Conservation (phyloP, 2,888 invertebrate species). For the Amphipoea lucens region DNA sequence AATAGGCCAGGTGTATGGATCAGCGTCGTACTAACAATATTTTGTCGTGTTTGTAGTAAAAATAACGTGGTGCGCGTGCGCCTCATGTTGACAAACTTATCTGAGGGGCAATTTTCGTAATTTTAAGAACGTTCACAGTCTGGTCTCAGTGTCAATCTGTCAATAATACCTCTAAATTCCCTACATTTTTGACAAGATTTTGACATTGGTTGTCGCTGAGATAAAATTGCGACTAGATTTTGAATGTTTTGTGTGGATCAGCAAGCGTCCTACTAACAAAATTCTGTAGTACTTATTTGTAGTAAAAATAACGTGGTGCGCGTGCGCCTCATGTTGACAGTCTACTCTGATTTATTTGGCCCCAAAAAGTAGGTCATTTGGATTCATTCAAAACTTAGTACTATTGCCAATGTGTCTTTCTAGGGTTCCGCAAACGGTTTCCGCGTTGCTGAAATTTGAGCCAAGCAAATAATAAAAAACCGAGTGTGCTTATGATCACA, state of each 20-base stretch:
- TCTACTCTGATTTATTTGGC: neutral
- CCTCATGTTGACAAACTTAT: neutral
- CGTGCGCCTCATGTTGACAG: neutral
- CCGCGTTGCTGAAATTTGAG: too few species aligned
- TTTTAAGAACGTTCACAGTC: too few species aligned
- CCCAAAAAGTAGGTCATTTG: constrained; percentile 14
- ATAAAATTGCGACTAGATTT: too few species aligned
- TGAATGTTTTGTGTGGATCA: constrained; percentile 3
- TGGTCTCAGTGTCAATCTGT: too few species aligned
- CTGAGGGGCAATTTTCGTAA: too few species aligned
- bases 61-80: neutral
- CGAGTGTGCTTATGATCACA: too few species aligned
- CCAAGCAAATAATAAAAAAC: too few species aligned
- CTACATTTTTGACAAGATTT: too few species aligned
- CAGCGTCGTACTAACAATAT: constrained; percentile 19
- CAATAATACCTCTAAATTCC: too few species aligned
- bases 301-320: constrained; percentile 2
- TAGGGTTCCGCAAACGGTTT: too few species aligned
- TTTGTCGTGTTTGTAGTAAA: constrained; percentile 14
- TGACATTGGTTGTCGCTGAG: too few species aligned
- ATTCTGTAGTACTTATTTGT: neutral
- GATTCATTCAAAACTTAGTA: neutral
- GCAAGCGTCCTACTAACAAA: constrained; percentile 12
- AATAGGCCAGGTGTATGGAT: constrained; percentile 25
- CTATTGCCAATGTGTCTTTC: neutral